A percentile compares a stretch with the other conserved stretches of the same genome.
Evolutionary conservation across 2,888 invertebrate species (phyloP).

Genomic region (Mesorhabditis sp.): DNA sequence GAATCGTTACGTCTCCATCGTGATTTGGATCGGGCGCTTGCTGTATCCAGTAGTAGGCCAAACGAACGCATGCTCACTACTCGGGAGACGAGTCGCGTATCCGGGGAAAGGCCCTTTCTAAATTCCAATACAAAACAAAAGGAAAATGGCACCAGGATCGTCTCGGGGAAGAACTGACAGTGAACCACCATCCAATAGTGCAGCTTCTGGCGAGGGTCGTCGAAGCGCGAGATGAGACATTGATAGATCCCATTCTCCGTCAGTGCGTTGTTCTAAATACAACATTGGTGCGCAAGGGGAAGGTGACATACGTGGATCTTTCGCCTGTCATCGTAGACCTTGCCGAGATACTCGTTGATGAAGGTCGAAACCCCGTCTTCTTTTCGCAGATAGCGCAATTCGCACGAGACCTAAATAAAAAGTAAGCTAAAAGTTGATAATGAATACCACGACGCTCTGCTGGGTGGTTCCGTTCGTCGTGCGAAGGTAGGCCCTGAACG

Average conservation of each 20-base stretch:
- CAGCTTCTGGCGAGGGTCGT: not conserved
- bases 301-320: not conserved
- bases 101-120: not conserved
- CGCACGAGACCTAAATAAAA: not conserved
- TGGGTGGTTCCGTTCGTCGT: no score
- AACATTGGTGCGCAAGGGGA: not conserved
- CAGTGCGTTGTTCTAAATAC: not conserved
- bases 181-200: not conserved
- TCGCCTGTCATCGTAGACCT: not conserved
- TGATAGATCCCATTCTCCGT: not conserved
- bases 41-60: not conserved
- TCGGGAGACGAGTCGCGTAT: not conserved
- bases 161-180: constrained; percentile 1
- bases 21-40: not conserved
- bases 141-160: not conserved
- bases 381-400: not conserved
- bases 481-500: not conserved
- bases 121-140: not conserved
- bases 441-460: no score
- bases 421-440: no score
- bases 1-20: not conserved
- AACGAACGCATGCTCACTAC: not conserved
- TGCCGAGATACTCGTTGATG: constrained; percentile 1
- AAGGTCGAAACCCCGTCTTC: not conserved
- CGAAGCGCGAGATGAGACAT: constrained; percentile 1